These are phyloP conservation scores for Heliocidaris erythrogramma DNA, from an alignment of 35 echinoderm and acorn worm species.

Conservation along the genomic window DNA sequence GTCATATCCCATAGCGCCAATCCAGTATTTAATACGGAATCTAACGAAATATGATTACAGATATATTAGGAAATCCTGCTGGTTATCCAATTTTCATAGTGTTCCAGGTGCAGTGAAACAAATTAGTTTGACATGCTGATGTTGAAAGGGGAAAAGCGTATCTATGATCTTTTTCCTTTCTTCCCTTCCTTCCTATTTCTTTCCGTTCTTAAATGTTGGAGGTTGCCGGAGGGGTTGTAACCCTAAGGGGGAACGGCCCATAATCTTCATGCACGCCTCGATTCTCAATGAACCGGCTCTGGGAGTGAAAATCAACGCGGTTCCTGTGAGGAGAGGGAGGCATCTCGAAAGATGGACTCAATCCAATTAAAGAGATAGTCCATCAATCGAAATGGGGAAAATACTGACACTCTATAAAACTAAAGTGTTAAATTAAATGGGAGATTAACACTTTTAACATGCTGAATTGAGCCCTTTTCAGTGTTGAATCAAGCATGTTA, in stretches of 20 bases:
- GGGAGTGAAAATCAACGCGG: constrained; percentile 34
- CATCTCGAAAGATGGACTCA: not conserved
- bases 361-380: not conserved
- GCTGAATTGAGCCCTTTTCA: no score
- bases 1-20: not conserved
- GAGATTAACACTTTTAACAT: no score
- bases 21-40: not conserved
- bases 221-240: constrained; percentile 6
- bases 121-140: not conserved
- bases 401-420: no score
- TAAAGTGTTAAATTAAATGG: no score
- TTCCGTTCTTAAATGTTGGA: not conserved
- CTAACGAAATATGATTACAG: not conserved
- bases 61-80: constrained; percentile 9
- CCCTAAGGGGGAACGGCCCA: constrained; percentile 30
- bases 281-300: constrained; percentile 23
- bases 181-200: not conserved
- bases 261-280: constrained; percentile 42
- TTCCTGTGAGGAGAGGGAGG: constrained; percentile 35
- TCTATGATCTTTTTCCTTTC: not conserved
- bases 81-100: constrained; percentile 23
- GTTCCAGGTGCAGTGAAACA: not conserved
- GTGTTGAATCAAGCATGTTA: no score
- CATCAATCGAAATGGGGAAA: not conserved
- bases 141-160: not conserved